Base-by-base conservation (phyloP, 92 coral and sea anemone species). In the Isaurus tuberculatus region DNA sequence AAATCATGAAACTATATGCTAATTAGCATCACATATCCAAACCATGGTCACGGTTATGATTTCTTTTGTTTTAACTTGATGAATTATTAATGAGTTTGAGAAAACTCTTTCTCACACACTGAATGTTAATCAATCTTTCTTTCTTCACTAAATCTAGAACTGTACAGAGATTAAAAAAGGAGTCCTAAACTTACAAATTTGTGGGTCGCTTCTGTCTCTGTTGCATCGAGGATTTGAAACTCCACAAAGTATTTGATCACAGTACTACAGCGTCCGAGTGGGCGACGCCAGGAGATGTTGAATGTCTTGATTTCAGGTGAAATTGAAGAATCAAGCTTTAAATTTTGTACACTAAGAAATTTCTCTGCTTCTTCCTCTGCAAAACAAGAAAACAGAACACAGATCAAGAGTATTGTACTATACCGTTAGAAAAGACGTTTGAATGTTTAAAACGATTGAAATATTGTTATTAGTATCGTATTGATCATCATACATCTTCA, bases 281-380 rank as follows among this genome's bases (percentile, higher is more conserved):
- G 81, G 13, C 34, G 25, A 10, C 31, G 28, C 81, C 81, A 75
- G 30, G 81, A 53, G 31, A 75, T 58, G 67, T 55, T 75, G 65
- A 75, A 75, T 1, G 26, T 75, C 29, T 75, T 75, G 11, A 55
- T 23, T 2, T 75, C 43, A 22, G 29, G n/a, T 8, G 29, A 49
- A 28, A 55, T 0, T 15, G 25, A 8, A 29, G 44, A 4, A n/a
- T 31, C 43, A 17, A 55, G 11, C 55, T 28, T 55, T 20, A 53
- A 29, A 3, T 75, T 55, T 55, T 8, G 81, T 30, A 75, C 66
- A 16, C 66, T 20, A 32, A 75, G 81, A 16, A 75, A 28, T 9
- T 34, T 32, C n/a, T 27, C 48, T 32, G 81, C 48, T 72, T 72
- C 79, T 72, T 15, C 3, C 46, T 26, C 79, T 51, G 67, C 65